Base-by-base conservation (phyloP, 2,888 invertebrate species). In the Xestia c-nigrum region DNA sequence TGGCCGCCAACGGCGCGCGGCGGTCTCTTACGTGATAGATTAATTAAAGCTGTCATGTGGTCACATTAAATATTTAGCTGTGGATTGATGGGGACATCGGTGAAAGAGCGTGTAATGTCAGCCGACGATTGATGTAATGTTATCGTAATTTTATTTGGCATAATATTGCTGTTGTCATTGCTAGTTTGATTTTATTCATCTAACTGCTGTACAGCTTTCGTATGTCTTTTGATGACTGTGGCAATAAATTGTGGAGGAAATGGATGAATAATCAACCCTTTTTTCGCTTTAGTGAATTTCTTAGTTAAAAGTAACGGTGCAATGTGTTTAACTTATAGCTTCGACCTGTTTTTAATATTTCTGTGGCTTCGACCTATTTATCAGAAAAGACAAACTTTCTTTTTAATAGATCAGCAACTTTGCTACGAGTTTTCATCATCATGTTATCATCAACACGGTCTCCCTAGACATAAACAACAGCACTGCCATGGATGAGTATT, bases 1-100 rank as follows among this genome's bases (percentile, higher is more conserved):
- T 87, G 87, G 83, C 85, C 69, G 85, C 75, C 70, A 79, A 46
- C 82, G 74, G 61, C 64, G 66, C 24, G 72, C 84, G 83, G 78
- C 76, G 80, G 71, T 72, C 80, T 65, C 74, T 78, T 73, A 74
- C 84, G 78, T 70, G 77, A 84, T 82, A 78, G 76, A 80, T 82
- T 85, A 78, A 86, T 86, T 88, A 79, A 81, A 83, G 79, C 79
- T 87, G 87, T 84, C 84, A 79, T 84, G 84, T 84, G 73, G 81
- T 81, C 83, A 75, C 82, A 80, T 87, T 86, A 85, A 76, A 75
- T 76, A 81, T 86, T 86, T 85, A 75, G 74, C 71, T 57, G 74
- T 59, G 73, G 76, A 85, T 85, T 85, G 83, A 85, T 84, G 82
- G 74, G 72, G 69, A 78, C 74, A 66, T 77, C 66, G 84, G 65